These are phyloP conservation scores for Rhinolophus ferrumequinum DNA, from an alignment of 2,113 vertebrate species.

Conservation along the genomic window DNA sequence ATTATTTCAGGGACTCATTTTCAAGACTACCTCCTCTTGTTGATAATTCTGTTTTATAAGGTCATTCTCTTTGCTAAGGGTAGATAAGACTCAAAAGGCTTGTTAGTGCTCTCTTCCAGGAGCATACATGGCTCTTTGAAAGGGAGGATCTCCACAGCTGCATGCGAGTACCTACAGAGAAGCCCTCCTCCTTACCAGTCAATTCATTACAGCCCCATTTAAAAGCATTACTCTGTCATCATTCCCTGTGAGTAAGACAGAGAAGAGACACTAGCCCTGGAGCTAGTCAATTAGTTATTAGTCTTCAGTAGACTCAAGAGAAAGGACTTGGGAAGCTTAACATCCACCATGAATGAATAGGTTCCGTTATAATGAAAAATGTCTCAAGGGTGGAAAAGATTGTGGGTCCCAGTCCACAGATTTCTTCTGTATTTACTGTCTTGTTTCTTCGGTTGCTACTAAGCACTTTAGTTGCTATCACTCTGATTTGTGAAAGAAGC, in stretches of 20 bases:
- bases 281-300: background rate
- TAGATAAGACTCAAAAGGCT: background rate
- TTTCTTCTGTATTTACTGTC: background rate
- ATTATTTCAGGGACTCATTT: conserved; percentile 21
- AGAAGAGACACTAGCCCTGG: background rate
- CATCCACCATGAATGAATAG: background rate
- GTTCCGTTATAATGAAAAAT: background rate
- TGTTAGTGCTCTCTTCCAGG: background rate
- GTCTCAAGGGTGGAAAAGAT: background rate
- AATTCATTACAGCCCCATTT: background rate
- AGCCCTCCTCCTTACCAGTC: background rate
- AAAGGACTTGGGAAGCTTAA: conserved; percentile 17
- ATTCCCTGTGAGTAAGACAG: conserved; percentile 7
- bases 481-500: conserved; percentile 14
- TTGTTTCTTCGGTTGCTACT: background rate
- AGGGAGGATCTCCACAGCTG: background rate
- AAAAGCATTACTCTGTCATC: conserved; percentile 13
- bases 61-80: conserved; percentile 31
- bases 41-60: conserved; percentile 29
- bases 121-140: conserved; percentile 12
- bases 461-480: background rate
- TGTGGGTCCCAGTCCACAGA: background rate
- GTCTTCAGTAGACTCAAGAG: background rate
- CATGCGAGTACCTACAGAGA: background rate
- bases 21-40: background rate